Evolutionary conservation across 2,888 invertebrate genomes (phyloP).

Genomic region (Stenodema calcarata): DNA sequence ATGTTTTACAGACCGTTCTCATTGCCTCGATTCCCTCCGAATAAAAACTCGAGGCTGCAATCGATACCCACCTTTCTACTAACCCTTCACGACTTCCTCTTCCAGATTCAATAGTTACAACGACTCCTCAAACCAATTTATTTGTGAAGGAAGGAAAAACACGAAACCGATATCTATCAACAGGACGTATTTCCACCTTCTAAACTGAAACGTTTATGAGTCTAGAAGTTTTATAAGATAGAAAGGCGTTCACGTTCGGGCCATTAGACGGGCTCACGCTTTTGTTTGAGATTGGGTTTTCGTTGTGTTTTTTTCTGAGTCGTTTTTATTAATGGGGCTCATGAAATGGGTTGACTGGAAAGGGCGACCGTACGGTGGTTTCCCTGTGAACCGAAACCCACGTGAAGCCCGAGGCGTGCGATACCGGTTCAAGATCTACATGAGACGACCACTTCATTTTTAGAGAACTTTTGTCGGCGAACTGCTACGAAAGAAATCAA

Average conservation of each 20-base stretch:
- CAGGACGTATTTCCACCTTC: conserved; percentile 10
- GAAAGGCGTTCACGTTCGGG: conserved; percentile 7
- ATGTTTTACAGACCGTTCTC: too few relatives aligned
- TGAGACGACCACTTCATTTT: neutral
- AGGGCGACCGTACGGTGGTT: neutral
- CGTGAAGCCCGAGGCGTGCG: neutral
- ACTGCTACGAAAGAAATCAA: too few relatives aligned
- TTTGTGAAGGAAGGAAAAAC: conserved; percentile 12
- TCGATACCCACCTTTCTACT: conserved; percentile 19
- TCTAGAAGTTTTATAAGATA: conserved; percentile 1
- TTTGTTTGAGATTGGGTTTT: neutral
- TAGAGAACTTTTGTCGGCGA: too few relatives aligned
- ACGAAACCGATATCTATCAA: conserved; percentile 13
- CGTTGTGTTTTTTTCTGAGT: neutral
- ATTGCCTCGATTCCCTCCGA: neutral
- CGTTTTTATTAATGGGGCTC: neutral
- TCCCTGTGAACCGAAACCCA: neutral
- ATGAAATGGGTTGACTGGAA: neutral
- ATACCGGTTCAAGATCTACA: neutral
- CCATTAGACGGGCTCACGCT: conserved; percentile 11
- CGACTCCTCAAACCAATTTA: conserved; percentile 8
- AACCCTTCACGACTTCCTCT: conserved; percentile 18
- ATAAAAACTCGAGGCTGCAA: neutral
- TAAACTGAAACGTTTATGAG: neutral
- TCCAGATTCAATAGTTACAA: neutral